Base-by-base conservation (phyloP, 2,888 invertebrate species). In the Nysson spinosus region DNA sequence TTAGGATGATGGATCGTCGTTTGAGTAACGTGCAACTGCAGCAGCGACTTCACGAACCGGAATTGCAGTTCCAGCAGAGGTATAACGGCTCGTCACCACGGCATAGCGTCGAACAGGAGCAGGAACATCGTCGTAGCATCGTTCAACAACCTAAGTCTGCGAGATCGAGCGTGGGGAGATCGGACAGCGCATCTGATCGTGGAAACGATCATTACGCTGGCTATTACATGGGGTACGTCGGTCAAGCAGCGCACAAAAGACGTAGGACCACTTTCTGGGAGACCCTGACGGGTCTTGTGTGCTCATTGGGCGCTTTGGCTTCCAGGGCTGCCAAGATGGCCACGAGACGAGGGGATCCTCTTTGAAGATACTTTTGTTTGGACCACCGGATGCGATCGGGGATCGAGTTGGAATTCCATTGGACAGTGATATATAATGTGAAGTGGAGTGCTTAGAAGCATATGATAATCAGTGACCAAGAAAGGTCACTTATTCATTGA, bases 201-300 rank as follows among this genome's bases (percentile, higher is more conserved):
- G 75, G 68, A 4, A 72, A 61, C 40, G 75, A 70, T 17, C 62
- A 52, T 11, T 70, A 74, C 50, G 44, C 70, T 30, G 47, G 61
- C 16, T 69, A 78, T 50, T 71, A 67, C 54, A 54, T 73, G 54
- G 72, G 77, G 54, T 77, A 77, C 68, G 68, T 64, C 49, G 72
- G 74, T 57, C 72, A 78, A 44, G 65, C 67, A 22, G 65, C 72
- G 51, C 74, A 78, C 46, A 82, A 82, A 54, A 77, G 80, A 60
- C 78, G 82, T 50, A 74, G 83, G 42, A 71, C 83, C 26, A 85
- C 84, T 22, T 79, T 88, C 52, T 88, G 88, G 88, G 87, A 88
- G 54, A 82, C 88, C 22, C 76, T 89, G n/a, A 86, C 88, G 1
- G 88, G 87, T 6, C 83, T 88, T 37, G 88, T 88, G 24, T 88